Percentiles rank a stretch among this genome's conserved stretches.
phyloP scores from a whole-genome alignment of 1,140 invertebrate genomes.

The Araneus ventricosus region DNA sequence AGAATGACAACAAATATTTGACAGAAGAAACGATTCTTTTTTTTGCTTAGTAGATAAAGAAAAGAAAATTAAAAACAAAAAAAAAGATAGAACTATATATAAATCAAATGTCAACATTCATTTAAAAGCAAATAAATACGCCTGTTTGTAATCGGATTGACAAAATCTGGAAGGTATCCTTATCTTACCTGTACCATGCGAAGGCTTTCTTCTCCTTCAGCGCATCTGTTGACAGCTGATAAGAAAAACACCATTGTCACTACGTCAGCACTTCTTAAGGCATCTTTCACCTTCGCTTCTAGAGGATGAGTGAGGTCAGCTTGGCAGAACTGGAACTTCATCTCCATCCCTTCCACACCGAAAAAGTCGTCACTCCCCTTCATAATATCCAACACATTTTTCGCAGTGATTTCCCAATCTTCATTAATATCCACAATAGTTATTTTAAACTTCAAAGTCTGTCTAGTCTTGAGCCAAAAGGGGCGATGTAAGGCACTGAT shows the following conservation, averaged over 20 bases:
- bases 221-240: conserved; percentile 53
- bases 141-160: no score
- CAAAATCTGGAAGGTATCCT: not conserved
- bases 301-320: conserved; percentile 21
- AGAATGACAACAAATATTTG: no score
- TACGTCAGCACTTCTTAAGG: conserved; percentile 19
- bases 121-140: not conserved
- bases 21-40: no score
- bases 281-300: not conserved
- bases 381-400: conserved; percentile 37
- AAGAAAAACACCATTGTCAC: conserved; percentile 62
- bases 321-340: not conserved
- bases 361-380: not conserved
- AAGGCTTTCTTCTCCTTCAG: not conserved
- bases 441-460: conserved; percentile 2
- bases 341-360: not conserved
- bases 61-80: not conserved
- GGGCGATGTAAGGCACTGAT: not conserved
- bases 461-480: not conserved
- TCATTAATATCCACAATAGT: conserved; percentile 53
- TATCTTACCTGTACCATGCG: conserved; percentile 57
- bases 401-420: conserved; percentile 14
- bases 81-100: not conserved
- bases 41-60: not conserved
- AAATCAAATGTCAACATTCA: not conserved